phyloP scores from a whole-genome alignment of 2,888 invertebrate genomes.

The Chaitophorus viminalis region DNA sequence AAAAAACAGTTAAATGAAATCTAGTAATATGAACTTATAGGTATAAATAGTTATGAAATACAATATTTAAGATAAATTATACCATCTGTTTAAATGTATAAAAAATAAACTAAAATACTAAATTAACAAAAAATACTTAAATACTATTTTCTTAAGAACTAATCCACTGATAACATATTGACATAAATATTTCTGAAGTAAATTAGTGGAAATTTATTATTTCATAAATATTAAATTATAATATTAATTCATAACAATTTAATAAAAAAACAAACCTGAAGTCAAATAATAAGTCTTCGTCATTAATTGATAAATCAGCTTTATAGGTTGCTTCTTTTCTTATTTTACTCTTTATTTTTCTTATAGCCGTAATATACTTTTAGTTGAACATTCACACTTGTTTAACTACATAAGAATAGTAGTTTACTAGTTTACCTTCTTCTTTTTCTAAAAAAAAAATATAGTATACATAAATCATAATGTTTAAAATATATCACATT shows the following conservation, averaged over 20 bases:
- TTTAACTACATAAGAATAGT: not conserved
- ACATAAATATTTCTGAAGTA: not conserved
- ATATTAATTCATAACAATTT: not conserved
- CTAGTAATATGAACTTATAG: not conserved
- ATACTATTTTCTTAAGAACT: not conserved
- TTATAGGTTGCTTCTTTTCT: not conserved
- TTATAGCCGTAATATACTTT: not conserved
- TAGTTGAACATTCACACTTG: not conserved
- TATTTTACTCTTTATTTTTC: not conserved
- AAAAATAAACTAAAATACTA: not conserved
- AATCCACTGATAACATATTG: too few species aligned
- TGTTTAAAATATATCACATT: too few species aligned
- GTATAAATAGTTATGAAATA: not conserved
- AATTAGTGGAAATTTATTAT: not conserved
- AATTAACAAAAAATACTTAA: not conserved
- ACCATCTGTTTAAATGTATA: not conserved
- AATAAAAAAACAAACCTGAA: slow-evolving; percentile 4
- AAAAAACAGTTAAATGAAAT: not conserved
- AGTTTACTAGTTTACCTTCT: not conserved
- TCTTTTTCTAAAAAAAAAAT: not conserved
- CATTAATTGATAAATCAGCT: not conserved
- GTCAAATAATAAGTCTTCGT: not conserved
- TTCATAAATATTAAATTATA: too few species aligned
- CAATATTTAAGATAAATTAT: not conserved
- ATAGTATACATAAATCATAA: not conserved